Base-by-base conservation (phyloP, 2,797 vertebrate species). In the Pipistrellus nathusii region DNA sequence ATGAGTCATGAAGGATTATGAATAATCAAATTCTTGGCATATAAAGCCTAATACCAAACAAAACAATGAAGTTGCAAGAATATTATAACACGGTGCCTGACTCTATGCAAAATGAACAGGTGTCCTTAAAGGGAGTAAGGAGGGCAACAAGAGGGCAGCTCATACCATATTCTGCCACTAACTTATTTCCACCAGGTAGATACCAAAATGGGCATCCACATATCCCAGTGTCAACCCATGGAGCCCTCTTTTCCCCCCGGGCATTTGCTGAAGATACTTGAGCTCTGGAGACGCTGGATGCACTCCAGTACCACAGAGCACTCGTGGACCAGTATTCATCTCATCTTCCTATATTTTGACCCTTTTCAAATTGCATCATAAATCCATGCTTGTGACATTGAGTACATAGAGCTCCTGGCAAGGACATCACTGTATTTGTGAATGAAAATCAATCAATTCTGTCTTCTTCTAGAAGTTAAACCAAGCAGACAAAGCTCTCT, bases 381-480 rank as follows among this genome's bases (percentile, higher is more conserved):
- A 93, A 94, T 59, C 38, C 30, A 44, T 17, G 35, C 59, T 21
- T 73, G 35, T 82, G 69, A 95, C 82, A 71, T 0, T 14, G 64
- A 73, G 55, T 32, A 81, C 3, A 1, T 1, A 10, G 73, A 51
- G 32, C 73, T 88, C 38, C 73, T 71, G 77, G 73, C 57, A 78
- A 91, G 62, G 84, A 38, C 25, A 85, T 46, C 35, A 25, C 20
- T n/a, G 5, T 44, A 59, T 77, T 7, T 78, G 72, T 0, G 0
- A 21, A 35, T 25, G 51, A 82, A 90, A 75, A 91, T 69, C 72
- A 30, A 64, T 51, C 87, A 18, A 30, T 69, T 84, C 87, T 48
- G 17, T 77, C 64, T 89, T 77, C 57, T 89, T 38, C 76, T 18
- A 62, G 66, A 85, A 96, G 89, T 68, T 69, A 69, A 1, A 48